Evolutionary conservation across 2,888 invertebrate genomes (phyloP).

Genomic region (Ichneumoninae sp.): DNA sequence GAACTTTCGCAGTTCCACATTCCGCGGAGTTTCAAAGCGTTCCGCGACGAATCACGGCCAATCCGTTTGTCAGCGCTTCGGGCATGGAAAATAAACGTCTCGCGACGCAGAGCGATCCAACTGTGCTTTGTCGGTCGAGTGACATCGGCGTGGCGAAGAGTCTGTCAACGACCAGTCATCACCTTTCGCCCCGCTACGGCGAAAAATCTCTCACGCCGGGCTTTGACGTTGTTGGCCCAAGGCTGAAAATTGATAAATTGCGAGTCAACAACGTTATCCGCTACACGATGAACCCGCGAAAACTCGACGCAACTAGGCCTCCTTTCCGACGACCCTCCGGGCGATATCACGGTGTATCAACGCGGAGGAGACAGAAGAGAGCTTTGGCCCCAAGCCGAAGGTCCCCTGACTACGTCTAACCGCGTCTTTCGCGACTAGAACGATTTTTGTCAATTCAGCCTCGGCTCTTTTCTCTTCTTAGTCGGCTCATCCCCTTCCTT

Average conservation of each 20-base stretch:
- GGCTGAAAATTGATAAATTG: neutral
- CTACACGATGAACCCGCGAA: neutral
- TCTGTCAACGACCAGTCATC: neutral
- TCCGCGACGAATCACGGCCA: neutral
- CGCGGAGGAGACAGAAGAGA: neutral
- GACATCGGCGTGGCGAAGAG: neutral
- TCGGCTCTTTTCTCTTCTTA: neutral
- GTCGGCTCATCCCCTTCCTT: neutral
- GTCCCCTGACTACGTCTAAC: neutral
- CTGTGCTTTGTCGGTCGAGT: neutral
- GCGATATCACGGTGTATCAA: neutral
- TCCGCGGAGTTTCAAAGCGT: neutral
- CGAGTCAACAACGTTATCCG: neutral
- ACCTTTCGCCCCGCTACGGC: neutral
- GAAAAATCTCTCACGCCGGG: neutral
- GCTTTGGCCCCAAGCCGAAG: neutral
- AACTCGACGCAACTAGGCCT: constrained; percentile 4
- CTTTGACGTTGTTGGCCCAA: neutral
- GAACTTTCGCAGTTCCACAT: neutral
- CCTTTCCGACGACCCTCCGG: neutral
- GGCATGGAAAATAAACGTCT: neutral
- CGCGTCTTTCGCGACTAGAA: neutral
- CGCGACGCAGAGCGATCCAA: neutral
- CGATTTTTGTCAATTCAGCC: constrained; percentile 5
- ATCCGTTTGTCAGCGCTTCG: neutral